Conservation (phyloP, 2,888 invertebrate species). For the Acanthacorydalis orientalis region DNA sequence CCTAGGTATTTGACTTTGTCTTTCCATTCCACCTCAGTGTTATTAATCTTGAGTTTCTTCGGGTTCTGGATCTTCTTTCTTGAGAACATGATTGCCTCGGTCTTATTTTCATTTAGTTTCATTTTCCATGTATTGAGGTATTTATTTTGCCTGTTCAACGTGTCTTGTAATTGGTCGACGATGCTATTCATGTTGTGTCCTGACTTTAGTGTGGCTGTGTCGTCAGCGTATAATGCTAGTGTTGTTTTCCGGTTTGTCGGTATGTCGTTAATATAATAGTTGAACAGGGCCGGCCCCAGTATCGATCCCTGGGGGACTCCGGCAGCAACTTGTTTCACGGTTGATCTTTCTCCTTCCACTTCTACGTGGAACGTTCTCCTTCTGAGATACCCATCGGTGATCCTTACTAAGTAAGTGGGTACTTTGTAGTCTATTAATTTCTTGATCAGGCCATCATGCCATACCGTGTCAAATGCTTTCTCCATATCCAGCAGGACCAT, state of each 20-base stretch:
- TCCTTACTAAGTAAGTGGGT: conserved; percentile 10
- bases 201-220: conserved; percentile 6
- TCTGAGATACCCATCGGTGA: conserved; percentile 11
- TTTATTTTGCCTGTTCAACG: conserved; percentile 3
- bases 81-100: conserved; percentile 5
- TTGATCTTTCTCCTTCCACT: conserved; percentile 8
- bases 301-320: conserved; percentile 14
- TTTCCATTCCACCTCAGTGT: too few species aligned
- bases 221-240: conserved; percentile 8
- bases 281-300: conserved; percentile 11
- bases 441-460: conserved; percentile 13
- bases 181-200: not conserved
- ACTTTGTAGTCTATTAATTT: conserved; percentile 10
- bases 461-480: conserved; percentile 16
- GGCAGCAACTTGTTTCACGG: conserved; percentile 8
- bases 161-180: not conserved
- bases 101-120: conserved; percentile 8
- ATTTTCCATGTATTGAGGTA: conserved; percentile 7
- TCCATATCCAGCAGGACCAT: conserved; percentile 15
- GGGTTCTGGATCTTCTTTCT: too few species aligned
- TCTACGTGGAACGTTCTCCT: conserved; percentile 11
- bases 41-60: too few species aligned
- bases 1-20: too few species aligned
- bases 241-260: conserved; percentile 7
- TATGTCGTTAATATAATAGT: conserved; percentile 12